Base-by-base conservation (phyloP, 2,888 invertebrate genomes). In the Orchestes rusci region DNA sequence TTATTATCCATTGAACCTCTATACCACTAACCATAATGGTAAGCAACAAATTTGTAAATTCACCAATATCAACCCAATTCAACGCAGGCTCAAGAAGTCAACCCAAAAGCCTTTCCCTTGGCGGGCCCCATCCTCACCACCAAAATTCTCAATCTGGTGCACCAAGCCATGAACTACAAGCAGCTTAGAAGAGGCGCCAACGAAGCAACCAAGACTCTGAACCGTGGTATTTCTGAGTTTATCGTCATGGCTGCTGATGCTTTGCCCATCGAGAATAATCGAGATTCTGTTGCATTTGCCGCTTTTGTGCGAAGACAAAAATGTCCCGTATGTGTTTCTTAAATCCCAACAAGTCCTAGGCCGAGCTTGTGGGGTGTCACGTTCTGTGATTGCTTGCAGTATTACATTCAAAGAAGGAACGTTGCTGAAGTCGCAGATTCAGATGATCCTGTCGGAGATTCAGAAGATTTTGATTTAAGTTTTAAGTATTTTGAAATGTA, bases 211-310 rank as follows among this genome's bases (percentile, higher is more conserved):
- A 96, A 96, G 69, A 93, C 96, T 0, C 70, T 97, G 43, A 51
- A 51, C 19, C 40, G 51, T 29, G 51, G 97, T 39, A 78, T 94
- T 40, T 80, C 96, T 0, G 97, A 97, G 70, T 92, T 99, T 60
- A 91, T 99, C 56, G 91, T 99, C 2, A 90, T 99, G 91, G 89
- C 99, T 4, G 99, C 97, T 1, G 99, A 99, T 72, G 89, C 97
- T 0, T 90, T 94, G 63, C 99, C 99, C 0, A n/a, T n/a, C n/a
- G n/a, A n/a, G n/a, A n/a, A n/a, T n/a, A n/a, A 72, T 99, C 56
- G 99, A 99, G 72, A 99, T 99, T 64, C 75, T 99, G 32, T 71
- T 99, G 51, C 99, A 99, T 75, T 79, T 99, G 64, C 99, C 99
- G 7, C 74, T 99, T 39, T 72, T 99, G 13, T 99, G 99, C 70